These are phyloP conservation scores for Drosophila putrida DNA, from an alignment of 2,888 invertebrate species.

Conservation along the genomic window DNA sequence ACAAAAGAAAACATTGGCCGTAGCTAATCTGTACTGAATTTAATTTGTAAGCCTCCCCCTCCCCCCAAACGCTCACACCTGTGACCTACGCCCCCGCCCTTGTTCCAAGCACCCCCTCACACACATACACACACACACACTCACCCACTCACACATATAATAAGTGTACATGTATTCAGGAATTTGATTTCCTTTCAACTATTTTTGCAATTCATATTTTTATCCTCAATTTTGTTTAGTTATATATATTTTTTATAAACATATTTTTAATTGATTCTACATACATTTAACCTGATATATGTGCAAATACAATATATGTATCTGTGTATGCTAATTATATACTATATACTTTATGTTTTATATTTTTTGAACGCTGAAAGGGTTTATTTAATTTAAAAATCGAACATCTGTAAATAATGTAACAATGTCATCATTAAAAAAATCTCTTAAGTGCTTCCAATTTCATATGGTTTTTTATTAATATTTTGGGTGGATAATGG, in stretches of 20 bases:
- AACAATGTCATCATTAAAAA: conserved; percentile 41
- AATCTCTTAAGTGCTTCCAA: conserved; percentile 47
- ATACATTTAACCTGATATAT: conserved; percentile 28
- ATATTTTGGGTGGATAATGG: too few species aligned
- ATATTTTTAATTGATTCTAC: conserved; percentile 3
- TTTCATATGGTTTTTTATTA: not conserved
- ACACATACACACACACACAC: not conserved
- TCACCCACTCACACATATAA: conserved; percentile 15
- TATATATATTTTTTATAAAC: not conserved
- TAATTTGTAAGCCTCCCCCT: conserved; percentile 57
- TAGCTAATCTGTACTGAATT: conserved; percentile 73
- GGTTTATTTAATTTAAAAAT: conserved; percentile 28
- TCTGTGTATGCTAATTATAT: conserved; percentile 46
- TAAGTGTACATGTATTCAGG: conserved; percentile 34
- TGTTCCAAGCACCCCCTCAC: not conserved
- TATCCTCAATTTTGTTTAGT: not conserved
- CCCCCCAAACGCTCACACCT: conserved; percentile 17
- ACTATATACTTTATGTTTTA: conserved; percentile 15
- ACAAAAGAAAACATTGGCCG: conserved; percentile 42
- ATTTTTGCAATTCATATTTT: not conserved
- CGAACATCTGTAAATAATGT: conserved; percentile 49
- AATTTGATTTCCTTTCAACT: conserved; percentile 6
- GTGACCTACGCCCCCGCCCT: not conserved
- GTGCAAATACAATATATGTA: conserved; percentile 26
- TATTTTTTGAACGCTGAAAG: conserved; percentile 14